A percentile compares a stretch with the other conserved stretches of the same genome.
phyloP scores from a whole-genome alignment of 1,140 invertebrate genomes.

The Lamellibrachia luymesi region DNA sequence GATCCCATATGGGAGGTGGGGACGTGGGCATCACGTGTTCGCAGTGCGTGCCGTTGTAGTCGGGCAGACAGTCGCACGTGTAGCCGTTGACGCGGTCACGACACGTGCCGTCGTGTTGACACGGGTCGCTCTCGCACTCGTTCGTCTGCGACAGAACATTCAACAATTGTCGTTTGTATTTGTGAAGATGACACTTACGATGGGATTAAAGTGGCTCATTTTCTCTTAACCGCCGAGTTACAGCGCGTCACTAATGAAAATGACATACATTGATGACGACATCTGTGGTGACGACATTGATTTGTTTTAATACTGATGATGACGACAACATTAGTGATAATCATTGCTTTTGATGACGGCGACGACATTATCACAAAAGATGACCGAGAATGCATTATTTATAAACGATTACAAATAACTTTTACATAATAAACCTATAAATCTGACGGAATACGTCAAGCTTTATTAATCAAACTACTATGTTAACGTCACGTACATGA shows the following conservation, averaged over 20 bases:
- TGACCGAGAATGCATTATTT: background rate
- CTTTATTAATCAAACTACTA: background rate
- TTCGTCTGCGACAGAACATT: background rate
- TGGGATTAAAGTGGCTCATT: too few relatives aligned
- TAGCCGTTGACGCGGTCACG: background rate
- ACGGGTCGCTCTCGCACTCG: background rate
- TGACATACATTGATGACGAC: too few relatives aligned
- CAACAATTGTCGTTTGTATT: too few relatives aligned
- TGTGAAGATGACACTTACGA: too few relatives aligned
- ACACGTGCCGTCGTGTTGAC: constrained; percentile 2
- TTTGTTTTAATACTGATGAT: background rate
- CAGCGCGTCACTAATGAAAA: too few relatives aligned
- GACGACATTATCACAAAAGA: background rate
- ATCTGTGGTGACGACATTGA: too few relatives aligned
- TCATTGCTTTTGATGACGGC: background rate
- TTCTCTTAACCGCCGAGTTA: too few relatives aligned
- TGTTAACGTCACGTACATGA: background rate
- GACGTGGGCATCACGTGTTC: background rate
- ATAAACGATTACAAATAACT: too few relatives aligned
- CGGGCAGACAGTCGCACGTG: constrained; percentile 2
- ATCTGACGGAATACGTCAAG: background rate
- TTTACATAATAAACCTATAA: background rate
- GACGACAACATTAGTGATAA: background rate
- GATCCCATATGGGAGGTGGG: background rate
- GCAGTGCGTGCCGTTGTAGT: background rate